Conservation (phyloP, 2,888 invertebrate species). For the Pseudococcus longispinus region DNA sequence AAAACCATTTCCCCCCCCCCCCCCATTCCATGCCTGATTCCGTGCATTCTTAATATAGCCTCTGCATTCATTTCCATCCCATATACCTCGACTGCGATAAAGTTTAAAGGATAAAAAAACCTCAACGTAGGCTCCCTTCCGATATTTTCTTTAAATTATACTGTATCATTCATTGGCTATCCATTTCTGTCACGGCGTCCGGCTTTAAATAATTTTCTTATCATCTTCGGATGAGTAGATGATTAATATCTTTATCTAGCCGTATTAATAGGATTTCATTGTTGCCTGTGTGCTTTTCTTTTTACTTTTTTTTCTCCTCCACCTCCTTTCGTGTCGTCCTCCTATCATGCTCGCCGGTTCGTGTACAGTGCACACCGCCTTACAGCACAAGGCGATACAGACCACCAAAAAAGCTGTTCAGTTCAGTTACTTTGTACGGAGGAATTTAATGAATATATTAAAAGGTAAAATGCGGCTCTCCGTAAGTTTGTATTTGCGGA, state of each 20-base stretch:
- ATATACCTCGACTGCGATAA: neutral
- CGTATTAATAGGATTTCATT: conserved; percentile 44
- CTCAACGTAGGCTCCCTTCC: neutral
- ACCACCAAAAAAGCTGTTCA: conserved; percentile 43
- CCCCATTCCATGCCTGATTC: neutral
- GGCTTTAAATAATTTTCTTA: conserved; percentile 45
- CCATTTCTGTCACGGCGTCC: conserved; percentile 40
- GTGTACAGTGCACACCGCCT: neutral
- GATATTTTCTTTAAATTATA: conserved; percentile 28
- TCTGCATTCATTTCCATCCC: neutral
- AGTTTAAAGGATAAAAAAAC: neutral
- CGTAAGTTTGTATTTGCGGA: conserved; percentile 45
- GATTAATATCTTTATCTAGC: conserved; percentile 43
- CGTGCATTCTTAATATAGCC: conserved; percentile 34
- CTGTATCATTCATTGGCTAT: conserved; percentile 46
- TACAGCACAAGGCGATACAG: conserved; percentile 10
- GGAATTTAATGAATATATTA: conserved; percentile 45
- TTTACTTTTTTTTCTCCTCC: neutral
- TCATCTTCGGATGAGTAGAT: conserved; percentile 45
- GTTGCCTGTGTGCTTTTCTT: conserved; percentile 33
- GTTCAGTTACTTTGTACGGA: conserved; percentile 35
- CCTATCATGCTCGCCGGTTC: neutral
- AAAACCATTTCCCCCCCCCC: neutral
- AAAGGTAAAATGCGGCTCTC: conserved; percentile 29
- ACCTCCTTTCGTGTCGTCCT: neutral